Percentiles rank a stretch among this genome's conserved stretches.
These are phyloP conservation scores for Sebastes taczanowskii DNA, from an alignment of 2,797 vertebrate species.

Conservation along the genomic window DNA sequence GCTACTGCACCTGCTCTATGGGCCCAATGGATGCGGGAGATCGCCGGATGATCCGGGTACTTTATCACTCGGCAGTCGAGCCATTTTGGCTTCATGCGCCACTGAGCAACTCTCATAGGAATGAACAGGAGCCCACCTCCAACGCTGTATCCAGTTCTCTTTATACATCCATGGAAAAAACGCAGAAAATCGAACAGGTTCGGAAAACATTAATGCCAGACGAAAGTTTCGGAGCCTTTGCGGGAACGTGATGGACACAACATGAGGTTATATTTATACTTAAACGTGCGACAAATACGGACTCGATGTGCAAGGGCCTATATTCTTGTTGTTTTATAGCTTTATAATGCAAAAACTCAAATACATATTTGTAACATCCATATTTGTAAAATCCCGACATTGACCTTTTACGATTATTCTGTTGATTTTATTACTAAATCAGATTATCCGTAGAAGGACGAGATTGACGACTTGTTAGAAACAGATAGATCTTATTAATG, in stretches of 20 bases:
- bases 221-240: too few species aligned
- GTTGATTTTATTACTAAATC: background rate
- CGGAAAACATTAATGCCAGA: too few species aligned
- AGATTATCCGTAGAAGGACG: background rate
- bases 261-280: too few species aligned
- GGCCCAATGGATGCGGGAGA: too few species aligned
- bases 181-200: fast-evolving
- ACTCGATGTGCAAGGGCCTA: fast-evolving
- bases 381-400: background rate
- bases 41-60: too few species aligned
- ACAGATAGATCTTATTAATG: background rate
- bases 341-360: background rate
- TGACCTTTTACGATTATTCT: background rate
- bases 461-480: constrained; percentile 10
- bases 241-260: fast-evolving
- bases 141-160: too few species aligned
- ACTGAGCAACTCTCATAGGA: too few species aligned
- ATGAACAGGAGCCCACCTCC: fast-evolving
- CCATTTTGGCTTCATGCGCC: too few species aligned
- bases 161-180: too few species aligned
- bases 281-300: too few species aligned
- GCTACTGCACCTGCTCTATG: too few species aligned
- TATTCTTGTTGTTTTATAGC: background rate
- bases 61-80: too few species aligned
- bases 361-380: background rate